Base-by-base conservation (phyloP, 2,797 vertebrate genomes). In the Neosilurus hyrtlii region DNA sequence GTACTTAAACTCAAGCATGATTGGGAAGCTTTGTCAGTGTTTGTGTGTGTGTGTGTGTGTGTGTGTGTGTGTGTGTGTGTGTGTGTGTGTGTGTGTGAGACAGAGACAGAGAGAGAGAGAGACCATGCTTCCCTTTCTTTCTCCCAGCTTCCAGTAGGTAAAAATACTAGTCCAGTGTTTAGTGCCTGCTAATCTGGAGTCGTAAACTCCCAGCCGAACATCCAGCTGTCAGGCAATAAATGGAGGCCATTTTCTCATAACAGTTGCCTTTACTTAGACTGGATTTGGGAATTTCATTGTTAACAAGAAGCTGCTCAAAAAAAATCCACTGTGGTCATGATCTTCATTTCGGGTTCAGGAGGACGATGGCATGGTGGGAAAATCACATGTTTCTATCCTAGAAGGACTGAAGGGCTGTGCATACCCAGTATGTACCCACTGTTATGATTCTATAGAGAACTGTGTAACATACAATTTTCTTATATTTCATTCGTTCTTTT, bases 141-240 rank as follows among this genome's bases (percentile, higher is more conserved):
- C 81, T 75, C 82, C 67, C 56, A 57, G 66, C 77, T 76, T 86
- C 84, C 61, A 72, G 43, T 26, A 66, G 14, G 80, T 87, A 87
- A 87, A 88, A 87, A 87, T 89, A 85, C 80, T 43, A 8, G 80
- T 61, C 43, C 71, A 86, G 82, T 86, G 83, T 82, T 84, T 84
- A 83, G 83, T 49, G 81, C 62, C 56, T 81, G 49, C 71, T 81
- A 79, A 90, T 80, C 89, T 90, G 91, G 90, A 91, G 89, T 90
- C 86, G 73, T 88, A 68, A 88, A 88, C 88, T 85, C 90, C 89
- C 91, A 94, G 93, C 93, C 94, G 94, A 91, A 87, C 88, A 84
- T 88, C 92, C 88, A 87, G 76, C 90, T 86, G 88, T 91, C 91
- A 89, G 86, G 86, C 85, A 9, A 78, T 91, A 90, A 89, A 91